These are phyloP conservation scores for Megaptera novaeangliae DNA, from an alignment of 2,113 vertebrate genomes.

Conservation along the genomic window DNA sequence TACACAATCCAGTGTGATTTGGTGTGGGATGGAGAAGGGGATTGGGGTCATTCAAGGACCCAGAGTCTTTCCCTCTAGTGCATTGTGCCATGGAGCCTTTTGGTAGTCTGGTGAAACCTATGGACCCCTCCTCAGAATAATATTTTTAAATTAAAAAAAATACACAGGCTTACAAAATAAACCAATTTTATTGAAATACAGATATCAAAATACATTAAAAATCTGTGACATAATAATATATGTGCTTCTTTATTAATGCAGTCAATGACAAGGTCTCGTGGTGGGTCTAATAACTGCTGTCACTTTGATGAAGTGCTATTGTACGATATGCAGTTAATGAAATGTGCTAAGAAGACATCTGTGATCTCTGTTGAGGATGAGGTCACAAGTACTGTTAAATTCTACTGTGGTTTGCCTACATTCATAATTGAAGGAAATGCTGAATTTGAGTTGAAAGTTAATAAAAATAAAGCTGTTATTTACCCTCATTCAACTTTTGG, in stretches of 20 bases:
- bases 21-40: neutral
- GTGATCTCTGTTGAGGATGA: neutral
- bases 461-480: neutral
- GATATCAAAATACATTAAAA: neutral
- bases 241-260: neutral
- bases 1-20: neutral
- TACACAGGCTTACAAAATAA: neutral
- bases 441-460: neutral
- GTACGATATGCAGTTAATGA: neutral
- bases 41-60: neutral
- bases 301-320: neutral
- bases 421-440: neutral
- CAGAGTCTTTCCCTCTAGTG: neutral
- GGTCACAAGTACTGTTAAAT: neutral
- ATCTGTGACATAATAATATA: neutral
- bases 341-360: neutral
- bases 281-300: neutral
- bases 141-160: neutral
- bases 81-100: neutral
- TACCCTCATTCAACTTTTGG: neutral
- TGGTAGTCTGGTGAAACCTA: neutral
- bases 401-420: neutral
- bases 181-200: neutral
- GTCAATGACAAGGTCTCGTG: neutral
- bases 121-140: neutral